Percentiles rank a stretch among this genome's conserved stretches.
Evolutionary conservation across 1,140 invertebrate genomes (phyloP).

Genomic region (Planococcus citri): DNA sequence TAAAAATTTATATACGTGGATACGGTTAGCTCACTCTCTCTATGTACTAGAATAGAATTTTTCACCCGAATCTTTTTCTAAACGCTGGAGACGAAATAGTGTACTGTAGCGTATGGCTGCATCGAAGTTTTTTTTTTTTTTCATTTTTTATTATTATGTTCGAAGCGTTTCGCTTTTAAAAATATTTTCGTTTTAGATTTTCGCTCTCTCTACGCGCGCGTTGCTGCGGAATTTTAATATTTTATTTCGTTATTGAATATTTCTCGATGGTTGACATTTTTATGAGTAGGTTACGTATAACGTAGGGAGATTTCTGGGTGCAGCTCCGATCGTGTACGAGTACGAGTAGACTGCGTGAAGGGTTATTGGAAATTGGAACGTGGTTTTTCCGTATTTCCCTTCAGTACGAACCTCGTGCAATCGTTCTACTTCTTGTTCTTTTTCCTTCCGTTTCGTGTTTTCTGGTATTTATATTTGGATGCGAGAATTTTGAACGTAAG

Average conservation of each 20-base stretch:
- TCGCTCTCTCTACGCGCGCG: neutral
- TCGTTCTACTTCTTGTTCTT: too few species aligned
- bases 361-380: too few species aligned
- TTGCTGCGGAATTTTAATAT: neutral
- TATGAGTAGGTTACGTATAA: neutral
- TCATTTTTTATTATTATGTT: too few species aligned
- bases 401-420: too few species aligned
- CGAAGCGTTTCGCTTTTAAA: neutral
- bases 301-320: too few species aligned
- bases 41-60: neutral
- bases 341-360: neutral
- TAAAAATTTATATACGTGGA: neutral
- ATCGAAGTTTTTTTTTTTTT: neutral
- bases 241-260: slow-evolving; percentile 4
- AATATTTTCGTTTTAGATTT: slow-evolving; percentile 4
- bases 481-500: too few species aligned
- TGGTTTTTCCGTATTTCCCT: too few species aligned
- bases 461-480: too few species aligned
- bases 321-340: too few species aligned
- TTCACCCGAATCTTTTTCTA: neutral
- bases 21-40: too few species aligned
- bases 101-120: neutral
- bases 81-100: too few species aligned
- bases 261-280: slow-evolving; percentile 5
- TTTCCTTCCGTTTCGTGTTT: too few species aligned